Base-by-base conservation (phyloP, 53 echinoderm and acorn worm species). In the Crossaster papposus region DNA sequence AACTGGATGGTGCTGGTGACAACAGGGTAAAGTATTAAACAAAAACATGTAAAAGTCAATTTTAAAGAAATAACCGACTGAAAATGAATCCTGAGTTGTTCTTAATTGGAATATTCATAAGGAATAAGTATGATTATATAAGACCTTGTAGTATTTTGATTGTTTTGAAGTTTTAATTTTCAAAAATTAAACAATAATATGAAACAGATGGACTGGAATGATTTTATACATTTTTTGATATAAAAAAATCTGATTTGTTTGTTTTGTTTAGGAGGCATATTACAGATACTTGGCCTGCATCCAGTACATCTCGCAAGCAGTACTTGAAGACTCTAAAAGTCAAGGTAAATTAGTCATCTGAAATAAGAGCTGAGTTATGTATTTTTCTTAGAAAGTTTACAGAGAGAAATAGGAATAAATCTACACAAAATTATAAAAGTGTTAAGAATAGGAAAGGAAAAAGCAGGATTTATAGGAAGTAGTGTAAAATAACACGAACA, bases 271-370 rank as follows among this genome's bases (percentile, higher is more conserved):
- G 97, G 94, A 95, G 54, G 97, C 97, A 17, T 97, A 97, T 90
- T 86, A 94, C 28, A 93, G 94, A 34, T 97, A 97, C 78, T 91
- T 97, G 70, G 90, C 91, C 80, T 97, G 97, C 73, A 94, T 95
- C 52, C 95, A 95, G 85, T 95, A 78, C 72, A 97, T 97, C 78
- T 94, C 95, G 68, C 90, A 94, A 58, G 68, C 80, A 36, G 90
- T 97, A 6, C 75, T 91, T 20, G 86, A 95, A 77, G 97, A 97
- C 83, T 92, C 97, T 51, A 92, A 90, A 88, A 64, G 54, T 38
- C 93, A 96, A 80, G 93, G 96, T 96, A 83, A 35, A 58, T 2
- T 14, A 20, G 0, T 55, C 6, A 11, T 0, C 0, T 14, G 17
- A 15, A 58, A 58, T 0, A 58, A 58, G 22, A 15, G 17, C 58